Evolutionary conservation across 2,888 invertebrate species (phyloP).

Genomic region (Trichogramma evanescens): DNA sequence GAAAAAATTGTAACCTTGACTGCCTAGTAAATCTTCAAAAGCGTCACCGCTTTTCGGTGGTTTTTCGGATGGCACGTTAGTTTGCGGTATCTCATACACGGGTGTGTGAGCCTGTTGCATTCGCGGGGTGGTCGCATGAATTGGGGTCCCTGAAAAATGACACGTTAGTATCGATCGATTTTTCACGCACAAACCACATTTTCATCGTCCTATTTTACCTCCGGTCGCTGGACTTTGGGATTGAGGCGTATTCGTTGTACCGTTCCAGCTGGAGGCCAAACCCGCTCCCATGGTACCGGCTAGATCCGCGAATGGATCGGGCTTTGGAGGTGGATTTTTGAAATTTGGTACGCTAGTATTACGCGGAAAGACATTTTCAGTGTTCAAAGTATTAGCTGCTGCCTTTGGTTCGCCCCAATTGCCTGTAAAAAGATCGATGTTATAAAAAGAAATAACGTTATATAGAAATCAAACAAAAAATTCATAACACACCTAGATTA

Average conservation of each 20-base stretch:
- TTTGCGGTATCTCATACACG: constrained; percentile 24
- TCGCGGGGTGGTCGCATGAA: constrained; percentile 45
- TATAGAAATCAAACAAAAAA: too few species aligned
- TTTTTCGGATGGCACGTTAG: constrained; percentile 36
- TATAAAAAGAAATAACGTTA: too few species aligned
- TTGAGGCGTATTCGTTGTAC: constrained; percentile 44
- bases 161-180: too few species aligned
- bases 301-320: constrained; percentile 71
- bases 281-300: constrained; percentile 44
- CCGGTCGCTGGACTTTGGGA: constrained; percentile 42
- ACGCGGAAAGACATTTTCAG: constrained; percentile 36
- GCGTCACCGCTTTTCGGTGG: constrained; percentile 55
- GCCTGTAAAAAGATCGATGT: too few species aligned
- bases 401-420: too few species aligned
- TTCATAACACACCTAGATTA: constrained; percentile 16
- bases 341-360: constrained; percentile 51
- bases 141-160: constrained; percentile 41
- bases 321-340: constrained; percentile 45
- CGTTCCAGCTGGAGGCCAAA: constrained; percentile 44
- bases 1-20: constrained; percentile 84
- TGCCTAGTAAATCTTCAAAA: constrained; percentile 85
- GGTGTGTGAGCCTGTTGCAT: constrained; percentile 34
- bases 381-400: background rate
- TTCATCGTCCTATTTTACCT: constrained; percentile 18
- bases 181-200: too few species aligned